These are phyloP conservation scores for Pampus argenteus DNA, from an alignment of 2,797 vertebrate species.

Conservation along the genomic window DNA sequence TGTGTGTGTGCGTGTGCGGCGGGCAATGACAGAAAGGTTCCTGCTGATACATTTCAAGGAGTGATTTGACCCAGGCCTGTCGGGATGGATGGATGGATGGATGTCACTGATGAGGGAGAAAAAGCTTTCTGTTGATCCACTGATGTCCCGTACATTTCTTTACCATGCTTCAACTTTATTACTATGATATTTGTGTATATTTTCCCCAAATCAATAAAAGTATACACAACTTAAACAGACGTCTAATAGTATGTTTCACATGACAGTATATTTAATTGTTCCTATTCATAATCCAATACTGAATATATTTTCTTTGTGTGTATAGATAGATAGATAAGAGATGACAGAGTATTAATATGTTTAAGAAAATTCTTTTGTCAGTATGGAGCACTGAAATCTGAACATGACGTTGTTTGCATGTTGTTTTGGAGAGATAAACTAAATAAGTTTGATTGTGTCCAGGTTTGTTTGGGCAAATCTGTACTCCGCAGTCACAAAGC, in stretches of 20 bases:
- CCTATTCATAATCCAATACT: neutral
- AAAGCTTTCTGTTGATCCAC: slow-evolving; percentile 25
- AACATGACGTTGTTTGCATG: too few relatives aligned
- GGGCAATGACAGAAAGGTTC: slow-evolving; percentile 66
- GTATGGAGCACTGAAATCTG: too few relatives aligned
- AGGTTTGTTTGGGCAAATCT: too few relatives aligned
- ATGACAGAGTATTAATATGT: neutral
- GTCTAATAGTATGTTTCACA: slow-evolving; percentile 12
- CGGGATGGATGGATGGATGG: slow-evolving; percentile 42
- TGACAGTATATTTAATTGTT: neutral
- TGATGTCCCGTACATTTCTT: slow-evolving; percentile 81
- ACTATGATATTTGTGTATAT: slow-evolving; percentile 84
- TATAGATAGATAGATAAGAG: too few relatives aligned
- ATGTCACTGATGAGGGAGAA: slow-evolving; percentile 39
- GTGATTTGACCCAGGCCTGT: slow-evolving; percentile 49
- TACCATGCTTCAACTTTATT: slow-evolving; percentile 81
- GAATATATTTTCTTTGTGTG: neutral
- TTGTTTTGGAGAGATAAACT: too few relatives aligned
- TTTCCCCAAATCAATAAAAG: slow-evolving; percentile 84
- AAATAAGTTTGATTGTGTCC: too few relatives aligned
- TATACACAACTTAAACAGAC: slow-evolving; percentile 68
- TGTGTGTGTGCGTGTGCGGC: slow-evolving; percentile 13
- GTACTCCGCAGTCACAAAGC: too few relatives aligned
- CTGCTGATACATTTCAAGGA: too few relatives aligned
- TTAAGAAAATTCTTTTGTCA: neutral